Percentiles rank a stretch among this genome's conserved stretches.
Evolutionary conservation across 1,140 invertebrate genomes (phyloP).

Genomic region (Drosophila nasuta): DNA sequence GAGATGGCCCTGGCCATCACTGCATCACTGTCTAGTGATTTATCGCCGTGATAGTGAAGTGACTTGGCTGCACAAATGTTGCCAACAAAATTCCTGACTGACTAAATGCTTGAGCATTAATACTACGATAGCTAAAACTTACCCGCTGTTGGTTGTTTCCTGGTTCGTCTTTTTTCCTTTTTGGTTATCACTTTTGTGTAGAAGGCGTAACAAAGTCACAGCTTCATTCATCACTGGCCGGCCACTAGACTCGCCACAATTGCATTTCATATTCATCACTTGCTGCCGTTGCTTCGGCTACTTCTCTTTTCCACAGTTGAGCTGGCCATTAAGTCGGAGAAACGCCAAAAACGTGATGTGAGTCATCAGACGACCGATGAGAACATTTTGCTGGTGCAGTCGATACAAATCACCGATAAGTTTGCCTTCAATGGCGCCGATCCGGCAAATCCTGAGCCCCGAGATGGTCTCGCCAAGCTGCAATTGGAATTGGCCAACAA

Average conservation of each 20-base stretch:
- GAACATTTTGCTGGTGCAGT: constrained; percentile 95
- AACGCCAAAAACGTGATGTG: constrained; percentile 83
- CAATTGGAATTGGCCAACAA: constrained; percentile 77
- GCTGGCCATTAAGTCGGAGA: constrained; percentile 67
- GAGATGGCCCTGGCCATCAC: constrained; percentile 22
- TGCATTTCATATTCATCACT: constrained; percentile 26
- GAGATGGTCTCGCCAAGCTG: constrained; percentile 73
- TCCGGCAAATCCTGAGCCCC: constrained; percentile 45
- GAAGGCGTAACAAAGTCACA: constrained; percentile 16
- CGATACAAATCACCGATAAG: constrained; percentile 96
- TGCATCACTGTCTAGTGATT: constrained; percentile 31
- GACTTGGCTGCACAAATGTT: constrained; percentile 3
- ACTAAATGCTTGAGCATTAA: background rate
- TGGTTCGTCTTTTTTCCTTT: background rate
- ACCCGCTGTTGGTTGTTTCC: background rate
- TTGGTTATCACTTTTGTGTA: background rate
- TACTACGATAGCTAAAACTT: background rate
- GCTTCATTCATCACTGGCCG: constrained; percentile 31
- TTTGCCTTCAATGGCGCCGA: constrained; percentile 92
- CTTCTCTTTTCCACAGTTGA: constrained; percentile 67
- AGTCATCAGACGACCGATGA: constrained; percentile 87
- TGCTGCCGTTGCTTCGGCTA: constrained; percentile 25
- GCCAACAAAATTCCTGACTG: background rate
- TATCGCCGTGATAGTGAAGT: constrained; percentile 31
- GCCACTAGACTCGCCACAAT: background rate